Percentiles rank a stretch among this genome's conserved stretches.
These are phyloP conservation scores for Premnoplex brunnescens DNA, from an alignment of 2,797 vertebrate species.

Conservation along the genomic window DNA sequence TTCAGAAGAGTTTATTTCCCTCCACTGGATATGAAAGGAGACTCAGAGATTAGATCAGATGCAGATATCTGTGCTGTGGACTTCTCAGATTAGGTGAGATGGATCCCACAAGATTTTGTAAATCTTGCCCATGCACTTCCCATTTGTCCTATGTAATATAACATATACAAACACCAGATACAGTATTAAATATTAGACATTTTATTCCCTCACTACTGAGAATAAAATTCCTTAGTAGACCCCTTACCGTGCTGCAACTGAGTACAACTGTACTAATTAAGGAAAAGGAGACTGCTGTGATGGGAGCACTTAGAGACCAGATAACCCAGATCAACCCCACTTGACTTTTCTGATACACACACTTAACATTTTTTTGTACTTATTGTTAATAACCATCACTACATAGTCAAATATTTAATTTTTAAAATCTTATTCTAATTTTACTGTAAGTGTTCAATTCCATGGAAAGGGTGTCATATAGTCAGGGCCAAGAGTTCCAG, in stretches of 20 bases:
- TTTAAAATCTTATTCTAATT: neutral
- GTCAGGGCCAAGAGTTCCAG: neutral
- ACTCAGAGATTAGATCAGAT: neutral
- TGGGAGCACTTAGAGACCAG: neutral
- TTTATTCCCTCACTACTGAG: neutral
- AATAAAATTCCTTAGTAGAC: neutral
- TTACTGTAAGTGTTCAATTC: neutral
- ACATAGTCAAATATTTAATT: neutral
- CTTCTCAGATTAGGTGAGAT: neutral
- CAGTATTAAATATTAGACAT: neutral
- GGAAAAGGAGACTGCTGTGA: neutral
- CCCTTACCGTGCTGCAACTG: neutral
- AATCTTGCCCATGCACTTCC: neutral
- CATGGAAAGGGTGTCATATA: fast-evolving
- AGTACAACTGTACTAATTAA: neutral
- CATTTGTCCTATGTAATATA: neutral
- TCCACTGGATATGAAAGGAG: conserved; percentile 16
- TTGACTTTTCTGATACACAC: neutral
- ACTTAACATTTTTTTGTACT: neutral
- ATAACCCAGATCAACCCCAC: neutral
- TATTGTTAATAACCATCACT: neutral
- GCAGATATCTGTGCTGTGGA: neutral
- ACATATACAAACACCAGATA: neutral
- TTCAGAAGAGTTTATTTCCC: conserved; percentile 44
- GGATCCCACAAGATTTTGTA: neutral